phyloP scores from a whole-genome alignment of 2,113 vertebrate genomes.

The Silurus meridionalis region DNA sequence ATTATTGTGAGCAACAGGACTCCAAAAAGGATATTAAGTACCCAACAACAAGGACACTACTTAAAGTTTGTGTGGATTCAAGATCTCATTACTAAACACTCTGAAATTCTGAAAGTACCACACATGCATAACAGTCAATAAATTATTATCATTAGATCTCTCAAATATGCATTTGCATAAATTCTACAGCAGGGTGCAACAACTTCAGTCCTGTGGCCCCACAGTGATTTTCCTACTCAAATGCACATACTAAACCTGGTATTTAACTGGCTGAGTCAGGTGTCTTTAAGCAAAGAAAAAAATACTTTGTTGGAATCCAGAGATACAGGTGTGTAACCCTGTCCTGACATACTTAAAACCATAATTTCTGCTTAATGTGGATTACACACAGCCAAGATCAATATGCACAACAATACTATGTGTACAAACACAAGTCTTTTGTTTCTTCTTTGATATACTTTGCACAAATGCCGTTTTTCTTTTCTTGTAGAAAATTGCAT shows the following conservation, averaged over 20 bases:
- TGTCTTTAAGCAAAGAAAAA: neutral
- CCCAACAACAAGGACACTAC: constrained; percentile 16
- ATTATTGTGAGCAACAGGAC: neutral
- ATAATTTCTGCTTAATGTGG: neutral
- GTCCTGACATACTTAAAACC: neutral
- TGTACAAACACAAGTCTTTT: neutral
- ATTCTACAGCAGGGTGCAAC: neutral
- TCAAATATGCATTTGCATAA: constrained; percentile 10
- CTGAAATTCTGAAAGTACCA: neutral
- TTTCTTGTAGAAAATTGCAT: neutral
- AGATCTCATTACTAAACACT: constrained; percentile 5
- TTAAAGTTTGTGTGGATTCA: neutral
- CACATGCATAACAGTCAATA: neutral
- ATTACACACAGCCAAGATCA: neutral
- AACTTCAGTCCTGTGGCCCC: neutral
- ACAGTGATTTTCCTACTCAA: neutral
- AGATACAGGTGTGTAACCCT: neutral
- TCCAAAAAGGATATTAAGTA: constrained; percentile 22
- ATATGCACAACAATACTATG: neutral
- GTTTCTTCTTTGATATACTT: constrained; percentile 8
- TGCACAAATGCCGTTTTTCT: neutral
- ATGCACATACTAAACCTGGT: neutral
- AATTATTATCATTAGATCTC: constrained; percentile 3
- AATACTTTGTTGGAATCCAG: neutral
- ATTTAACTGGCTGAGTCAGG: neutral